Conservation (phyloP, 2,888 invertebrate species). For the Tridacna crocea region DNA sequence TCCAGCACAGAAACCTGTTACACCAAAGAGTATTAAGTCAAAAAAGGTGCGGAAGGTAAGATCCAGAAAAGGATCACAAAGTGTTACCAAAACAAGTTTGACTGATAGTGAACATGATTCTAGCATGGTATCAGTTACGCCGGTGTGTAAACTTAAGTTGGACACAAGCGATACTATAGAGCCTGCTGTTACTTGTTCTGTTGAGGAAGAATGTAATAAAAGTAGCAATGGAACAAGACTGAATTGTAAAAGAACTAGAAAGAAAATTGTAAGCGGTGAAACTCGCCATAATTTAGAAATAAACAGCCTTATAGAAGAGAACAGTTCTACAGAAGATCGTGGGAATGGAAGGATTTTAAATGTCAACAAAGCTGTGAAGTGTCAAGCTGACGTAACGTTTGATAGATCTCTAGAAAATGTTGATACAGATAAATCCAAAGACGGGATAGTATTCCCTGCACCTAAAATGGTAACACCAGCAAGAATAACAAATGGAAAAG, state of each 20-base stretch:
- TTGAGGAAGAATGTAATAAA: no score
- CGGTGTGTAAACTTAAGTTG: no score
- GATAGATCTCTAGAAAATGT: neutral
- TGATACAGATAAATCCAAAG: neutral
- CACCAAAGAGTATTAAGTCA: conserved; percentile 40
- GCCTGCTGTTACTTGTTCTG: no score
- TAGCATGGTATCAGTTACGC: neutral
- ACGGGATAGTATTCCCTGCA: neutral
- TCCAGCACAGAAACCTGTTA: conserved; percentile 47
- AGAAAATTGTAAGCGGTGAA: no score
- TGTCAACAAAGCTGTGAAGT: no score
- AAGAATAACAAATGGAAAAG: neutral
- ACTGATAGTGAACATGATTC: neutral
- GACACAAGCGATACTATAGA: no score
- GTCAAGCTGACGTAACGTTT: no score
- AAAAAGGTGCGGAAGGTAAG: conserved; percentile 6
- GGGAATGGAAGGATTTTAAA: neutral
- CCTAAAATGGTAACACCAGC: neutral
- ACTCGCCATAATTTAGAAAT: no score
- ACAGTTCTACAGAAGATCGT: no score
- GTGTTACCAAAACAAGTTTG: conserved; percentile 12
- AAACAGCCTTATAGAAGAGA: no score
- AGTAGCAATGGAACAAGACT: no score
- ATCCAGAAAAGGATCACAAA: neutral
- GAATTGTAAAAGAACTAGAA: no score